phyloP scores from a whole-genome alignment of 2,888 invertebrate species.

The Omphaloscelis lunosa region DNA sequence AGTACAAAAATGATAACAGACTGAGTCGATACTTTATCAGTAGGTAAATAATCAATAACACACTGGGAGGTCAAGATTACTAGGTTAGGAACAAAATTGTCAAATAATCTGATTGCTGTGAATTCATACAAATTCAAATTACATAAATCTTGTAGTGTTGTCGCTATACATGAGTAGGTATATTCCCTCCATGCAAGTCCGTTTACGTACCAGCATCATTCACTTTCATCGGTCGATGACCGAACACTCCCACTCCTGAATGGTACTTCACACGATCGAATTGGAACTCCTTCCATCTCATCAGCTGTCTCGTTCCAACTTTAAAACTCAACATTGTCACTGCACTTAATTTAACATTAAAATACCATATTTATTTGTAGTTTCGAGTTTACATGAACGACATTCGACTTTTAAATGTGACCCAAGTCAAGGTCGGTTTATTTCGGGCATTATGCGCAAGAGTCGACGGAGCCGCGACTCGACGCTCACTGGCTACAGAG shows the following conservation, averaged over 20 bases:
- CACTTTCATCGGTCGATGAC: slow-evolving; percentile 87
- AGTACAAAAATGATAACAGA: slow-evolving; percentile 22
- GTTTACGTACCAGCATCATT: slow-evolving; percentile 82
- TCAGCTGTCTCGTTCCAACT: slow-evolving; percentile 78
- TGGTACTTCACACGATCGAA: slow-evolving; percentile 85
- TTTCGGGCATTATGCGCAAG: slow-evolving; percentile 79
- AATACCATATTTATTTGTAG: slow-evolving; percentile 62
- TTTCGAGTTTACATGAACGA: slow-evolving; percentile 5
- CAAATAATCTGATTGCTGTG: neutral
- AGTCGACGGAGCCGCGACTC: slow-evolving; percentile 72
- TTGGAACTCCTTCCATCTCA: slow-evolving; percentile 76
- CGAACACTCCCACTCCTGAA: slow-evolving; percentile 91
- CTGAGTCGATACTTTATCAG: slow-evolving; percentile 39
- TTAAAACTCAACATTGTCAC: slow-evolving; percentile 80
- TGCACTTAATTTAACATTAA: slow-evolving; percentile 59
- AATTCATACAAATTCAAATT: neutral
- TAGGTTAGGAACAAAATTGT: slow-evolving; percentile 24
- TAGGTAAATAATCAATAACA: slow-evolving; percentile 29
- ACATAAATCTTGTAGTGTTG: neutral
- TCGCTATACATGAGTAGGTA: neutral
- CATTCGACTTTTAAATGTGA: slow-evolving; percentile 40
- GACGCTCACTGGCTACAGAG: slow-evolving; percentile 73
- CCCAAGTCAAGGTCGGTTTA: slow-evolving; percentile 74
- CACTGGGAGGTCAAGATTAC: slow-evolving; percentile 49
- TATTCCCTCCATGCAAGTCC: neutral